A percentile compares a stretch with the other conserved stretches of the same genome.
Conservation (phyloP, 2,113 vertebrate species). For the Ceyx margarethae region DNA sequence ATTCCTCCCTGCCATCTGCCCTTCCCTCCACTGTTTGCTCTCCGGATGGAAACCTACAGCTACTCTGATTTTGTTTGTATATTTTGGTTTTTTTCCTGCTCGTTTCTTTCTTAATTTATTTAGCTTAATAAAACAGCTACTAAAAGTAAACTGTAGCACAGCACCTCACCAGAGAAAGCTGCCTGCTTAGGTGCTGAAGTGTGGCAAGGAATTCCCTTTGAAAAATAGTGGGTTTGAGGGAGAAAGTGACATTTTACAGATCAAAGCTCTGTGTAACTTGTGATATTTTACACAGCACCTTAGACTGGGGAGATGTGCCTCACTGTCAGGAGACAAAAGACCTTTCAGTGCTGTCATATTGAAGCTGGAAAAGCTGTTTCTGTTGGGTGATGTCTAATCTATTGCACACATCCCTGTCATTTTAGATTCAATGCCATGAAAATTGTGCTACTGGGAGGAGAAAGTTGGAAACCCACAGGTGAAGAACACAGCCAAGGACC, state of each 20-base stretch:
- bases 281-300: background rate
- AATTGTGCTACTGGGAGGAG: background rate
- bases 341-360: background rate
- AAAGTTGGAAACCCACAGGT: background rate
- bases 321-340: background rate
- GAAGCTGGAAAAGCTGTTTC: background rate
- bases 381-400: background rate
- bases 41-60: rapidly evolving
- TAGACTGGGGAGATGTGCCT: background rate
- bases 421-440: background rate
- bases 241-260: background rate
- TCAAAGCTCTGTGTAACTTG: background rate
- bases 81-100: background rate
- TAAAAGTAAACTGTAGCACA: background rate
- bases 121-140: background rate
- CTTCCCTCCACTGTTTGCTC: background rate
- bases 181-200: rapidly evolving
- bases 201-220: background rate
- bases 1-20: background rate
- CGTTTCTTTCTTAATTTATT: background rate
- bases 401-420: rapidly evolving
- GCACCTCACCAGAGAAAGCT: background rate
- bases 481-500: background rate
- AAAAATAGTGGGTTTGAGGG: background rate
- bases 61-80: background rate